Evolutionary conservation across 2,888 invertebrate genomes (phyloP).

Genomic region (Achlya flavicornis): DNA sequence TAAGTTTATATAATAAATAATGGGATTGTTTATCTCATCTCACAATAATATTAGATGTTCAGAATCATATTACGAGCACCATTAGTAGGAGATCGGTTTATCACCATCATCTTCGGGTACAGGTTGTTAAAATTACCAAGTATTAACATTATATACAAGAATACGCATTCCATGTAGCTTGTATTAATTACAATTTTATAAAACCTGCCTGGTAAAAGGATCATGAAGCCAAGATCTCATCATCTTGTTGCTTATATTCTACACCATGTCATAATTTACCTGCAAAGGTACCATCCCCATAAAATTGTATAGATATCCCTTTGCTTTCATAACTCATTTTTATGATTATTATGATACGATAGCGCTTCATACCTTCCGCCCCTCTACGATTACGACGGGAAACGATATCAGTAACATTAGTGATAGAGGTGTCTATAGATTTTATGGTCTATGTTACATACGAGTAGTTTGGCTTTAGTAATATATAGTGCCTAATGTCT

Average conservation of each 20-base stretch:
- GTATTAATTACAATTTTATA: no score
- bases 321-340: slow-evolving; percentile 8
- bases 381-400: slow-evolving; percentile 1
- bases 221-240: not conserved
- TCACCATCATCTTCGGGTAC: no score
- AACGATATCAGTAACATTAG: slow-evolving; percentile 6
- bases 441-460: not conserved
- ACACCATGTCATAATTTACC: not conserved
- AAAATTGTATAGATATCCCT: slow-evolving; percentile 7
- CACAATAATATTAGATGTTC: no score
- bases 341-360: slow-evolving; percentile 5
- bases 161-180: no score
- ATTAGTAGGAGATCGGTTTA: no score
- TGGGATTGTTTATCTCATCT: no score
- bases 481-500: no score
- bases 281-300: not conserved
- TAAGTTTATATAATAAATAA: no score
- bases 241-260: not conserved
- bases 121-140: no score
- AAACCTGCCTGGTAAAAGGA: not conserved
- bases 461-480: no score
- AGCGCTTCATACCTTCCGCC: slow-evolving; percentile 6
- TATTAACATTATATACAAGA: no score
- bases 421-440: slow-evolving; percentile 6
- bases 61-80: no score